Conservation (phyloP, 1,140 invertebrate genomes). For the Ruditapes philippinarum region DNA sequence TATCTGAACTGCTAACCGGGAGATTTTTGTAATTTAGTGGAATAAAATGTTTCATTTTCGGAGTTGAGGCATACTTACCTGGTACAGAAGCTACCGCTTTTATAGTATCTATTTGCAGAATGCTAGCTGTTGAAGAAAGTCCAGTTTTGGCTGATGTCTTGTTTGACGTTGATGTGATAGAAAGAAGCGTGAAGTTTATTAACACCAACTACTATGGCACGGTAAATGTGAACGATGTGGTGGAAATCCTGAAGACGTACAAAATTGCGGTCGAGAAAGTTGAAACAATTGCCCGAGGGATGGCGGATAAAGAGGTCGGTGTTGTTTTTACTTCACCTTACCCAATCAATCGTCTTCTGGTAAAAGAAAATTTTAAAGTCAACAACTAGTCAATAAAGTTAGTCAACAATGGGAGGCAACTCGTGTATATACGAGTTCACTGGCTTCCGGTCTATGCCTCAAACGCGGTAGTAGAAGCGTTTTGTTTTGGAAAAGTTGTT, state of each 20-base stretch:
- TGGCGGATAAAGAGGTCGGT: background rate
- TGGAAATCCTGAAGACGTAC: no score
- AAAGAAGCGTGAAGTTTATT: no score
- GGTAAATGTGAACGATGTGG: no score
- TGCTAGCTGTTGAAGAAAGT: no score
- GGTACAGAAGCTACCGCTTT: background rate
- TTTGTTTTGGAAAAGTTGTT: background rate
- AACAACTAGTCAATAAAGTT: background rate
- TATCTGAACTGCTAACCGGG: no score
- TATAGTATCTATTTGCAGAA: slow-evolving; percentile 39
- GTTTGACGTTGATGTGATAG: no score
- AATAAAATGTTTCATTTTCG: no score
- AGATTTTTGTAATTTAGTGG: no score
- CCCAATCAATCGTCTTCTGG: background rate
- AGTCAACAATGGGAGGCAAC: background rate
- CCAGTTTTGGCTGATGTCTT: no score
- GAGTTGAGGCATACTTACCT: no score
- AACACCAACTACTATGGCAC: no score
- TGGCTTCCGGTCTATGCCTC: background rate
- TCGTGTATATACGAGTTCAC: background rate
- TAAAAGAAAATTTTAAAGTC: background rate
- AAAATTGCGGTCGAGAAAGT: no score
- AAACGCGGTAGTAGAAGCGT: background rate
- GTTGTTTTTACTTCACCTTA: background rate
- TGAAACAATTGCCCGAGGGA: background rate